Base-by-base conservation (phyloP, 2,888 invertebrate species). In the Trichopoda pennipes region DNA sequence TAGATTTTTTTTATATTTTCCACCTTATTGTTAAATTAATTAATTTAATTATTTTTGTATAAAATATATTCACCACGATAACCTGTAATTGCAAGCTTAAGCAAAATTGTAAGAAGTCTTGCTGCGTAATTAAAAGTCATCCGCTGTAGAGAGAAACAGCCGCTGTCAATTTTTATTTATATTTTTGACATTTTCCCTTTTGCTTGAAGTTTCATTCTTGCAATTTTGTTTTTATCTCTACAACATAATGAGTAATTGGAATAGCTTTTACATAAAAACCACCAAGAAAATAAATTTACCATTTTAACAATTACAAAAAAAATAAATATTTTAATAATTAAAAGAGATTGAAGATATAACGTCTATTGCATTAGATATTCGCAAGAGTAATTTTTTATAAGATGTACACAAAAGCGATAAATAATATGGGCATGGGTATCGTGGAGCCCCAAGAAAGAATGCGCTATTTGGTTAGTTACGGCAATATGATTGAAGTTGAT, bases 401-500 rank as follows among this genome's bases (percentile, higher is more conserved):
- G 44, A 82, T 82, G 82, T 73, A 75, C 68, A 82, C 85, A 49
- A 85, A 85, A 81, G 87, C 87, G 47, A 88, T 88, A 38, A 90
- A 89, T 74, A 86, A 90, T 53, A 89, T 89, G 88, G 89, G 87
- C 56, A 89, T 91, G 91, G 90, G 90, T 35, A 88, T 91, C 64
- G 89, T 94, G 85, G 94, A 95, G 84, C 95, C 96, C 6, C 92
- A 94, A 72, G 92, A 92, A 73, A 92, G 96, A 83, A 92, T 96
- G 35, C 94, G 94, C 89, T 92, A 93, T 84, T 91, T 96, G 73
- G 94, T 94, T 17, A 93, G 94, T 86, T 93, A 93, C 86, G 95
- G 95, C 28, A 94, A 94, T 85, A 92, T 93, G 85, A 94, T 96
- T 49, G 94, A 94, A 81, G 94, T 96, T 66, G 95, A 96, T 90